Conservation (phyloP, 2,113 vertebrate species). For the Hassar affinis region DNA sequence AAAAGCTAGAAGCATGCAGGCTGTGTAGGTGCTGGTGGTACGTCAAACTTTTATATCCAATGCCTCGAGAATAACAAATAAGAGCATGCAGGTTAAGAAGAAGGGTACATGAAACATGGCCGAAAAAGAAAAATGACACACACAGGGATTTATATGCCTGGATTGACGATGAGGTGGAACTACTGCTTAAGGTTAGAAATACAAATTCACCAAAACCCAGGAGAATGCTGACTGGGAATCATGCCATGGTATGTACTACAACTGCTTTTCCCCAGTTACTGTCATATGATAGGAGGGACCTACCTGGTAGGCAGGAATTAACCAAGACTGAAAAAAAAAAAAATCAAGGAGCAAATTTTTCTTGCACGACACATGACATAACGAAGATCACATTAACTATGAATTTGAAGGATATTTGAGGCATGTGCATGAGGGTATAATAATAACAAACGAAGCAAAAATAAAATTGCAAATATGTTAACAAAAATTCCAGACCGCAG, state of each 20-base stretch:
- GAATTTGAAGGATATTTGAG: not conserved
- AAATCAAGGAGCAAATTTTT: not conserved
- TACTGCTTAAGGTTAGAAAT: not conserved
- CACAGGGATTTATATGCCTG: not conserved
- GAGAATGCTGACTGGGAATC: not conserved
- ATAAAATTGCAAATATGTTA: no score
- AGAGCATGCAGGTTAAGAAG: not conserved
- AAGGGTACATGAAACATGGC: not conserved
- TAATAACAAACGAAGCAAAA: no score
- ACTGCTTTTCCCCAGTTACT: not conserved
- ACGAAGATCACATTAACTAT: not conserved
- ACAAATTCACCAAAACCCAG: not conserved
- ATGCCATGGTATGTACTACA: not conserved
- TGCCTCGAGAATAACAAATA: not conserved
- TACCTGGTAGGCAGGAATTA: not conserved
- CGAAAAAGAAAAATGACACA: not conserved
- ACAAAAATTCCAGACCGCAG: not conserved
- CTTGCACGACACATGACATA: not conserved
- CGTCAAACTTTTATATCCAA: not conserved
- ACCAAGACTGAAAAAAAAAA: not conserved
- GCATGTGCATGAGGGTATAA: not conserved
- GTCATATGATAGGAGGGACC: not conserved
- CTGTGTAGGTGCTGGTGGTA: not conserved
- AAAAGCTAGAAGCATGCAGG: no score
- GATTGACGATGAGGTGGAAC: not conserved